Percentiles rank a stretch among this genome's conserved stretches.
phyloP scores from a whole-genome alignment of 2,888 invertebrate genomes.

The Selenia dentaria region DNA sequence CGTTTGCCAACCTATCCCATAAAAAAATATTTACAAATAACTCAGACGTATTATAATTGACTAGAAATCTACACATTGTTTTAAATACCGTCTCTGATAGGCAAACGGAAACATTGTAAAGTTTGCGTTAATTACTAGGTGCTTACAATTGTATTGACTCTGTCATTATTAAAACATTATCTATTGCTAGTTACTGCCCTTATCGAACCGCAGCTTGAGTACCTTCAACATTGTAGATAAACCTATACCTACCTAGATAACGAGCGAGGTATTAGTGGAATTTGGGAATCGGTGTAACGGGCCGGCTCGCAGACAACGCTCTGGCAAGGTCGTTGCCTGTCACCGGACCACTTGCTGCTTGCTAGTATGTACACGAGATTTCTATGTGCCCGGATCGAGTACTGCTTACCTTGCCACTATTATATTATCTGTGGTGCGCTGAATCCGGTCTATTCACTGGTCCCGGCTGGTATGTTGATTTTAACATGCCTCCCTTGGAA shows the following conservation, averaged over 20 bases:
- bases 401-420: neutral
- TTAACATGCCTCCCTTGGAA: no score
- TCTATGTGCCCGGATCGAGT: neutral
- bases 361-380: neutral
- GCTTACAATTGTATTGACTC: no score
- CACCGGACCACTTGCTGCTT: conserved; percentile 28
- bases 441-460: neutral
- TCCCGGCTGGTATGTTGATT: no score
- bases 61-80: no score
- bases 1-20: no score
- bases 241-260: neutral
- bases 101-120: no score
- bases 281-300: conserved; percentile 57
- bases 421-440: neutral
- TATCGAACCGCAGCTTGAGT: neutral
- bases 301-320: conserved; percentile 27
- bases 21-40: no score
- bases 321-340: conserved; percentile 60
- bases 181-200: no score
- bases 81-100: no score
- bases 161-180: no score
- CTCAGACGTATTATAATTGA: no score
- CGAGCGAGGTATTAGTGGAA: conserved; percentile 42
- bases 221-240: neutral
- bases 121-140: no score